phyloP scores from a whole-genome alignment of 2,113 vertebrate genomes.

The Thomomys bottae region DNA sequence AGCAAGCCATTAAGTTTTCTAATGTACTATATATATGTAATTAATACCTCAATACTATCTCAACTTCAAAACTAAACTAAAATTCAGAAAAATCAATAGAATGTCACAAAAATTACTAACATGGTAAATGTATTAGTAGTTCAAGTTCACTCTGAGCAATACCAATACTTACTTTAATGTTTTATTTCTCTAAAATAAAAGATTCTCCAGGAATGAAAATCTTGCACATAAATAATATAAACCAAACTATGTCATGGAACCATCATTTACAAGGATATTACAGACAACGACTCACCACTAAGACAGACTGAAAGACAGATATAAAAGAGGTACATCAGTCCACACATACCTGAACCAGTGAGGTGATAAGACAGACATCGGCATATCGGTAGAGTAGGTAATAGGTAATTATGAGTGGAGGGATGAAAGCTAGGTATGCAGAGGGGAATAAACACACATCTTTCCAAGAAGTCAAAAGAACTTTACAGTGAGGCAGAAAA shows the following conservation, averaged over 20 bases:
- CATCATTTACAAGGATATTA: conserved; percentile 33
- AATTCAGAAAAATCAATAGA: background rate
- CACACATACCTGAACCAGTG: background rate
- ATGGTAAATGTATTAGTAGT: background rate
- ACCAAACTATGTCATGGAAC: background rate
- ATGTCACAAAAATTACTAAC: background rate
- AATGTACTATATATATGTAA: conserved; percentile 6
- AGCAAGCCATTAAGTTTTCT: background rate
- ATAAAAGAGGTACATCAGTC: background rate
- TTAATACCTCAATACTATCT: background rate
- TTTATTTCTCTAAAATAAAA: conserved; percentile 35
- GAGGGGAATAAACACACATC: background rate
- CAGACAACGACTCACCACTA: background rate
- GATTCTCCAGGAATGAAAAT: background rate
- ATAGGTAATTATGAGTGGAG: background rate
- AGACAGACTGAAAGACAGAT: background rate
- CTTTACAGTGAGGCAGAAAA: background rate
- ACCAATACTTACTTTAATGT: background rate
- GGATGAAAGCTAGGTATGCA: background rate
- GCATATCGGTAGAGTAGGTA: background rate
- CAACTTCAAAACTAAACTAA: conserved; percentile 42
- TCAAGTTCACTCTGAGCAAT: conserved; percentile 6
- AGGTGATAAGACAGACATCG: background rate
- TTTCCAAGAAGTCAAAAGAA: background rate
- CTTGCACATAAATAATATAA: background rate